Evolutionary conservation across 2,888 invertebrate species (phyloP), one percentile per base, ranked within the genome.

Genomic region (Acanthopleura granulata): DNA sequence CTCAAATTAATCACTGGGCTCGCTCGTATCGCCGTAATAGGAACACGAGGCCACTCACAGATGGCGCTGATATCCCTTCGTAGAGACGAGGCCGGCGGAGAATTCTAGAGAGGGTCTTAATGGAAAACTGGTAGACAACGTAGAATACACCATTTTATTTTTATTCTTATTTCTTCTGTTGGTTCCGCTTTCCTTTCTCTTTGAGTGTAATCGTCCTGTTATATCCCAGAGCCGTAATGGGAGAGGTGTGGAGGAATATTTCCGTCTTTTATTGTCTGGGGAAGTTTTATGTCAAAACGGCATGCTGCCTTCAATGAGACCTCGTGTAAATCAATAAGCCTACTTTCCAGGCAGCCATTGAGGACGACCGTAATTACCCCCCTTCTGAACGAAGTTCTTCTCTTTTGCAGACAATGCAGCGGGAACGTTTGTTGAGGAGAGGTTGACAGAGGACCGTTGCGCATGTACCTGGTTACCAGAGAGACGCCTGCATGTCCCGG

Each of bases 201-300:
- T 27, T 27, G 66, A 66, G 66, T 66, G 27, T 66, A 66, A 66
- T 66, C 27, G 66, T 66, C 16, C 66, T 27, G 29, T 27, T 27
- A 66, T 18, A 66, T 27, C 22, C 1, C 66, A 27, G 29, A 18
- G 29, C 25, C 66, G 22, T 66, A 66, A 66, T 66, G 66, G 66
- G 66, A 27, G 66, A 66, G 66, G 66, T 27, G 15, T 22, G 22
- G 27, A 6, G 29, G 66, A 66, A 66, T 66, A 66, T 66, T 66
- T 66, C 66, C 66, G 66, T 18, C 15, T 6, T 66, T 66, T 27
- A 66, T 66, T 66, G 66, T 66, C 25, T 66, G 66, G 66, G 66
- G 66, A 66, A 16, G 66, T 66, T 66, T 66, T 66, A 66, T 66
- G 66, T 66, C 66, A 66, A 66, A 66, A 66, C 29, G 66, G 66